Evolutionary conservation across 2,797 vertebrate species (phyloP), one percentile per base, ranked within the genome.

Genomic region (Forpus xanthops): DNA sequence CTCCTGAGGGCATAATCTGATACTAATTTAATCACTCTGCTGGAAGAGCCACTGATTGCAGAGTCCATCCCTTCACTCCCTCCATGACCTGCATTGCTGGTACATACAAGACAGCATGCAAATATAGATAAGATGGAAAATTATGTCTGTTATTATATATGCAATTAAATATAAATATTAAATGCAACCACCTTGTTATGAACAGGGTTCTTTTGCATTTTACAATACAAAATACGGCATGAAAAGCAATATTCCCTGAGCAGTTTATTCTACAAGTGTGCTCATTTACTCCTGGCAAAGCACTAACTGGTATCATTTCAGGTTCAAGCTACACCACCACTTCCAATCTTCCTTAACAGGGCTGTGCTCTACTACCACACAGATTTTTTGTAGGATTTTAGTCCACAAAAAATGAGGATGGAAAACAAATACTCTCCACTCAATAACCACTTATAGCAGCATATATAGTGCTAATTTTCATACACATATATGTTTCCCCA

Each of bases 21-120:
- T 35, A 89, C 60, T 67, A 84, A 90, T 52, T 93, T 78, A 89
- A 64, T 84, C 73, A 35, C 20, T 71, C 81, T 64, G 11, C 31
- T 86, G 70, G 73, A 91, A 94, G 84, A 93, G 24, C 50, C 79
- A 55, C 70, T 33, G 53, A 92, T 60, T 73, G 60, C 39, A 75
- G 47, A 13, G 27, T 64, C 42, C 47, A 60, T 33, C 42, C 28
- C n/a, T 87, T 56, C 55, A 35, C 50, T 80, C 55, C 37, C 55
- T 78, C 50, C 66, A 66, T 35, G 77, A 87, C 58, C 76, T n/a
- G 62, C 11, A 12, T 6, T 64, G 66, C 70, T 33, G 33, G 39
- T 42, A 8, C 41, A 84, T 1, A 1, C 18, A 81, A 89, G 25
- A 67, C 0, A 64, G 16, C 60, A 77, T 7, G 23, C 0, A 2